phyloP scores from a whole-genome alignment of 2,797 vertebrate species.

The Tamandua tetradactyla region DNA sequence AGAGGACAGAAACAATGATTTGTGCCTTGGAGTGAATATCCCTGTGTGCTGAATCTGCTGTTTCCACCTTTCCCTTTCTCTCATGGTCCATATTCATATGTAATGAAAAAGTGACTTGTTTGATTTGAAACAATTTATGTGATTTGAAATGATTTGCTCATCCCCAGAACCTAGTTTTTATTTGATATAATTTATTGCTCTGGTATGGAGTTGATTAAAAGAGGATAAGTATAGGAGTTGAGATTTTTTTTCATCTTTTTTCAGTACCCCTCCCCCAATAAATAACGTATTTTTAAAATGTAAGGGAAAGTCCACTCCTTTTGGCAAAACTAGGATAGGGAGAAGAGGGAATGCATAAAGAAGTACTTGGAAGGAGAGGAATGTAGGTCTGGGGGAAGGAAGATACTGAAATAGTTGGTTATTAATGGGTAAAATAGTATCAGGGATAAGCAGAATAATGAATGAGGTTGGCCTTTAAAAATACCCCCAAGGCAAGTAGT shows the following conservation, averaged over 20 bases:
- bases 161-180: background rate
- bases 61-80: background rate
- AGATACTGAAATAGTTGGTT: background rate
- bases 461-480: constrained; percentile 28
- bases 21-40: background rate
- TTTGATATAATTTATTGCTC: background rate
- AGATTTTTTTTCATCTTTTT: constrained; percentile 28
- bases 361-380: background rate
- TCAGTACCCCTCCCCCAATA: background rate
- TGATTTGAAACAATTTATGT: background rate
- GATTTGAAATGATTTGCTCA: background rate
- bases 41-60: no score
- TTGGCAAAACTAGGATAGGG: background rate
- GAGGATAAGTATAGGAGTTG: background rate
- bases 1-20: background rate
- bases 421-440: background rate
- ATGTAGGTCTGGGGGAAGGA: background rate
- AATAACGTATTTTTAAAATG: background rate
- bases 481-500: background rate
- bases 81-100: background rate
- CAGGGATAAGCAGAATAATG: background rate
- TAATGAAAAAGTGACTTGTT: background rate
- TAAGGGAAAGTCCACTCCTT: background rate
- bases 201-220: background rate
- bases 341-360: background rate